Evolutionary conservation across 2,113 vertebrate genomes (phyloP).

Genomic region (Gymnorhina tibicen): DNA sequence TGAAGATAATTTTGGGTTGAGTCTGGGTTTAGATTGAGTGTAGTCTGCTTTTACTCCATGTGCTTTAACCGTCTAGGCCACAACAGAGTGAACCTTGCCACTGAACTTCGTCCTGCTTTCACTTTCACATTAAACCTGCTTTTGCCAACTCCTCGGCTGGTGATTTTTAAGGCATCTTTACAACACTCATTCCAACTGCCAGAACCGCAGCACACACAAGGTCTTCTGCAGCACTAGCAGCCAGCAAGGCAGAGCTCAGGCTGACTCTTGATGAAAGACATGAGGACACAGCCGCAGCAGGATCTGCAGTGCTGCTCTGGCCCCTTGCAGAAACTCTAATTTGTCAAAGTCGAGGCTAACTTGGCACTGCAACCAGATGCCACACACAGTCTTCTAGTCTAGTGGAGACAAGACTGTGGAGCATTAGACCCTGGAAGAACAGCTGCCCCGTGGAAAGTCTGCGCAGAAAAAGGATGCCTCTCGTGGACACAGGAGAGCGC

Average conservation of each 20-base stretch:
- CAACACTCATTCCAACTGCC: neutral
- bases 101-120: neutral
- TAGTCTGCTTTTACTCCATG: neutral
- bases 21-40: neutral
- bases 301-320: neutral
- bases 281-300: neutral
- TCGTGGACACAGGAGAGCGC: accelerated
- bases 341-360: accelerated
- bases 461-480: accelerated
- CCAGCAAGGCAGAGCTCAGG: neutral
- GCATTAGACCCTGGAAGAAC: accelerated
- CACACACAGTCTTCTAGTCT: neutral
- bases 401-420: neutral
- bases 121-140: neutral
- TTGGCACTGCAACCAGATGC: no score
- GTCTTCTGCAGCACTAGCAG: neutral
- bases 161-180: neutral
- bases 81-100: no score
- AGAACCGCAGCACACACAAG: neutral
- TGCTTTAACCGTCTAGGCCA: neutral
- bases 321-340: neutral
- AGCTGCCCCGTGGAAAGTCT: accelerated
- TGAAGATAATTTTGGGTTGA: no score
- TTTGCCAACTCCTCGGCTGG: neutral
- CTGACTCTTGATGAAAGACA: accelerated